Evolutionary conservation across 2,797 vertebrate species (phyloP), one percentile per base, ranked within the genome.

Genomic region (Nyctalus aviator): DNA sequence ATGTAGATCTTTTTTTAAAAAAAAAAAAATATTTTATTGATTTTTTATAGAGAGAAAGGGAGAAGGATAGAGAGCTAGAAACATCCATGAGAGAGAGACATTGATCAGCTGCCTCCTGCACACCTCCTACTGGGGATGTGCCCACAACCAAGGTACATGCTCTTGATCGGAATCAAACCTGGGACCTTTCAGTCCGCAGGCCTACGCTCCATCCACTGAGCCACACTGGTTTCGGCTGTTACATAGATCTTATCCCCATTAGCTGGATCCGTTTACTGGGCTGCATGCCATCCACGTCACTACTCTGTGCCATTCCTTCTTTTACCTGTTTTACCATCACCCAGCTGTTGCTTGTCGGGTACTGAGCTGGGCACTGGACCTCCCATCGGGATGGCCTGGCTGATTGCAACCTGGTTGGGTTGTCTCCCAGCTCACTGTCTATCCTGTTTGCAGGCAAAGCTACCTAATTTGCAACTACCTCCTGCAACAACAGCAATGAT

Each of bases 271-370:
- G n/a, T 91, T 66, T 82, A 59, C 35, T 4, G 64, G 69, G 4
- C 14, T 41, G 13, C 4, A 4, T 59, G 55, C 55, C 13, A 8
- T 27, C 3, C 2, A 5, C 1, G 11, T 53, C 2, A 0, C 50
- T 66, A 5, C 18, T 18, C 14, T 1, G 8, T 30, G 44, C 3
- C 27, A 5, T 48, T 44, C 10, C 14, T 89, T 25, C 8, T 0
- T 32, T 44, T 4, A 3, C 6, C 72, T 44, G 6, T 32, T 72
- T n/a, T 4, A 53, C 50, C 15, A 4, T 6, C 50, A 20, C 18
- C 50, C 50, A 53, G 50, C 50, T 17, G 21, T 30, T 17, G 2
- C 18, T 9, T 72, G 44, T 32, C 30, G 11, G 73, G 25, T 8
- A 0, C 57, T 59, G 68, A 50, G 72, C 55, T 27, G 57, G 66